Percentiles rank a stretch among this genome's conserved stretches.
phyloP scores from a whole-genome alignment of 2,797 vertebrate species.

The Syngnathus acus region DNA sequence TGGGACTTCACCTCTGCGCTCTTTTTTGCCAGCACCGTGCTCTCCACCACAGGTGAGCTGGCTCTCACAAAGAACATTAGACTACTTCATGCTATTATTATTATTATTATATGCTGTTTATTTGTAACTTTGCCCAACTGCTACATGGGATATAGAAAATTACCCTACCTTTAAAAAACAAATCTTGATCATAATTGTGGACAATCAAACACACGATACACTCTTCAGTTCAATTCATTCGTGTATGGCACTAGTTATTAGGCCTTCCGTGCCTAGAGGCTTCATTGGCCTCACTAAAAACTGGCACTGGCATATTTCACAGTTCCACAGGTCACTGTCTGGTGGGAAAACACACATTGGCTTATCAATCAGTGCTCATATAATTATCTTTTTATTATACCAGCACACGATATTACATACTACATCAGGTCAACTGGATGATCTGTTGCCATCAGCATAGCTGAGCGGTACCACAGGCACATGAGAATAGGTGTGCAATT shows the following conservation, averaged over 20 bases:
- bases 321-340: background rate
- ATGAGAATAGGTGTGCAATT: background rate
- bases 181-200: background rate
- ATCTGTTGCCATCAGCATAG: background rate
- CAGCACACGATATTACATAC: background rate
- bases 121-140: background rate
- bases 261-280: too few relatives aligned
- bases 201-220: background rate
- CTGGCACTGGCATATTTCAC: background rate
- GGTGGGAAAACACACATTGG: background rate
- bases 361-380: background rate
- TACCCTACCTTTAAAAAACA: background rate
- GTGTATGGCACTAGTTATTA: background rate
- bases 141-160: background rate
- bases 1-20: slow-evolving; percentile 97
- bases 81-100: background rate
- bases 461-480: background rate
- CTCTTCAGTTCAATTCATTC: background rate
- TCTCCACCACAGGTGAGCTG: slow-evolving; percentile 90
- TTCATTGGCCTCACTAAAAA: background rate
- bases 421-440: background rate
- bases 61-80: background rate
- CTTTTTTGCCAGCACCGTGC: slow-evolving; percentile 93
- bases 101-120: background rate
- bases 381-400: background rate